phyloP scores from a whole-genome alignment of 2,113 vertebrate species.

The Tautogolabrus adspersus region DNA sequence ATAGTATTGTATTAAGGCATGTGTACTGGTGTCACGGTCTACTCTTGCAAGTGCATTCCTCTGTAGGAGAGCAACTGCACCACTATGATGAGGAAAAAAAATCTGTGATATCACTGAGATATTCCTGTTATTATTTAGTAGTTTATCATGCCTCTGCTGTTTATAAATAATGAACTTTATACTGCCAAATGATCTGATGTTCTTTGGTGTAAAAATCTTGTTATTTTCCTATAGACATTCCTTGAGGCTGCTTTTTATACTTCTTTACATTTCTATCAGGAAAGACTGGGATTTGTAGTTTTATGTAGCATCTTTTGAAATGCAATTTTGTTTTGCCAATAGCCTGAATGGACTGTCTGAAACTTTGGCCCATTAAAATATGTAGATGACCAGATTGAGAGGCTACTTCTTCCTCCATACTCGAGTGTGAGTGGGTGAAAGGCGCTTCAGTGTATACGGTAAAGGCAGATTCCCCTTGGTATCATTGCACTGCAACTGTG shows the following conservation, averaged over 20 bases:
- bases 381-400: constrained; percentile 46
- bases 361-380: constrained; percentile 65
- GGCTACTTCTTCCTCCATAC: constrained; percentile 39
- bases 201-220: background rate
- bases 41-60: constrained; percentile 35
- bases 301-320: background rate
- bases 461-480: constrained; percentile 67
- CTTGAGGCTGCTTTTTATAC: constrained; percentile 1
- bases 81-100: background rate
- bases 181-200: background rate
- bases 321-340: constrained; percentile 7
- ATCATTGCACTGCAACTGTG: constrained; percentile 76
- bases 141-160: constrained; percentile 15
- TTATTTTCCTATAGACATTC: background rate
- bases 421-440: constrained; percentile 68
- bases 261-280: background rate
- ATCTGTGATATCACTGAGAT: constrained; percentile 2
- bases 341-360: constrained; percentile 16
- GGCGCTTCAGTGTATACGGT: constrained; percentile 54
- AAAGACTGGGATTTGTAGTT: background rate
- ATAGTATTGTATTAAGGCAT: constrained; percentile 68
- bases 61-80: constrained; percentile 4
- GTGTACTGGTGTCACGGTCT: constrained; percentile 47
- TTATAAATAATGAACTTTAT: constrained; percentile 2
- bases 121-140: background rate